phyloP scores from a whole-genome alignment of 2,797 vertebrate species.

The Craterocephalus amniculus region DNA sequence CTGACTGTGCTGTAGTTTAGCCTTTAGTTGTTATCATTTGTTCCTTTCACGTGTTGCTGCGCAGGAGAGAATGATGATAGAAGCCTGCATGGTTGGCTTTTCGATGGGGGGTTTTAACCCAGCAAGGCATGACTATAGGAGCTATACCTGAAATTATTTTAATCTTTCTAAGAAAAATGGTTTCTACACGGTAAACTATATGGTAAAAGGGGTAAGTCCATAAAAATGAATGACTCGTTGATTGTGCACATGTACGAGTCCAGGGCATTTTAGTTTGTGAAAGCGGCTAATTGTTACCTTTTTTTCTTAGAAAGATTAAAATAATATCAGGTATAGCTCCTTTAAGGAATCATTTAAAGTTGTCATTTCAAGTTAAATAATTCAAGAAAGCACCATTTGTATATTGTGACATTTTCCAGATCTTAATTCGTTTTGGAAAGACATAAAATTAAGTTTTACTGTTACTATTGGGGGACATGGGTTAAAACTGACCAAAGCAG shows the following conservation, averaged over 20 bases:
- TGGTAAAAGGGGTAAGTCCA: too few relatives aligned
- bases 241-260: too few relatives aligned
- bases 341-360: conserved; percentile 35
- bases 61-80: conserved; percentile 42
- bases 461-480: conserved; percentile 24
- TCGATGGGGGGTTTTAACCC: conserved; percentile 10
- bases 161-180: too few relatives aligned
- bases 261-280: too few relatives aligned
- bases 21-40: conserved; percentile 59
- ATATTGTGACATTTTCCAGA: conserved; percentile 16
- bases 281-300: too few relatives aligned
- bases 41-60: conserved; percentile 52
- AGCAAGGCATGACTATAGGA: conserved; percentile 35
- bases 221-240: too few relatives aligned
- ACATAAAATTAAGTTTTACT: conserved; percentile 55
- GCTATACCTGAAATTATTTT: too few relatives aligned
- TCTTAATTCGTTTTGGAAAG: conserved; percentile 52
- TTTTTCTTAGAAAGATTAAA: too few relatives aligned
- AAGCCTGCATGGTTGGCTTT: conserved; percentile 46
- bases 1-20: conserved; percentile 42
- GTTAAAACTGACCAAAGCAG: conserved; percentile 47
- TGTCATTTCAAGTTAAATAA: conserved; percentile 51
- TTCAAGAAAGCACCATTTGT: conserved; percentile 66
- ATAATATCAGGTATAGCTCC: too few relatives aligned
- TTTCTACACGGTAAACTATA: too few relatives aligned